These are phyloP conservation scores for Bradypodion ventrale DNA, from an alignment of 2,797 vertebrate species.

Conservation along the genomic window DNA sequence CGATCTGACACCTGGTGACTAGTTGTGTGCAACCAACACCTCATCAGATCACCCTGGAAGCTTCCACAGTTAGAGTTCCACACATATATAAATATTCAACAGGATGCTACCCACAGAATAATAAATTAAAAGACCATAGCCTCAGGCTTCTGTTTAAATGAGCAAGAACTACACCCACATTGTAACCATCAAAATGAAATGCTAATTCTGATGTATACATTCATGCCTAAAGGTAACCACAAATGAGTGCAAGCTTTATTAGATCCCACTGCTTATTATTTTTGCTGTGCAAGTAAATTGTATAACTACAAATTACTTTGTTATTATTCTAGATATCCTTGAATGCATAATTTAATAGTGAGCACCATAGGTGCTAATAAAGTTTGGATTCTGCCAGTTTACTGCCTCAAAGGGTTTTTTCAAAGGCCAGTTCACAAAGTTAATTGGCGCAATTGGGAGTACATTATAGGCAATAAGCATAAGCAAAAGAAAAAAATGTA, in stretches of 20 bases:
- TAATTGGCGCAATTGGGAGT: constrained; percentile 14
- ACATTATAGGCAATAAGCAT: constrained; percentile 1
- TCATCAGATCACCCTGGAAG: no score
- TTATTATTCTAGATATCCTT: constrained; percentile 26
- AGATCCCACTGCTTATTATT: constrained; percentile 35
- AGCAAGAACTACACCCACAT: constrained; percentile 34
- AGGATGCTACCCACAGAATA: neutral
- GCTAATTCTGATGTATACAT: constrained; percentile 33
- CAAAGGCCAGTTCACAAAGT: constrained; percentile 34
- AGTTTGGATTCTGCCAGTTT: constrained; percentile 21
- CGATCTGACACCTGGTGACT: no score
- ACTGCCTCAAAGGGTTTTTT: constrained; percentile 24
- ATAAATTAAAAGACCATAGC: constrained; percentile 27
- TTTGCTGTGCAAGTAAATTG: constrained; percentile 36
- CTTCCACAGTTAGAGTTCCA: no score
- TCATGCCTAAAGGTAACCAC: constrained; percentile 49
- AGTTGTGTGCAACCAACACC: no score
- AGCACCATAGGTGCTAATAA: constrained; percentile 8
- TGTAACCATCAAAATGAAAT: constrained; percentile 53
- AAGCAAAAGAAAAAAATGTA: constrained; percentile 30
- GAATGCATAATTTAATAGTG: neutral
- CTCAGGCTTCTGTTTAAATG: constrained; percentile 61
- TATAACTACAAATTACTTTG: constrained; percentile 13
- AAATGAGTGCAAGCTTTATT: constrained; percentile 44
- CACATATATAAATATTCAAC: no score